These are phyloP conservation scores for Diplodus puntazzo DNA, from an alignment of 2,797 vertebrate genomes.

Conservation along the genomic window DNA sequence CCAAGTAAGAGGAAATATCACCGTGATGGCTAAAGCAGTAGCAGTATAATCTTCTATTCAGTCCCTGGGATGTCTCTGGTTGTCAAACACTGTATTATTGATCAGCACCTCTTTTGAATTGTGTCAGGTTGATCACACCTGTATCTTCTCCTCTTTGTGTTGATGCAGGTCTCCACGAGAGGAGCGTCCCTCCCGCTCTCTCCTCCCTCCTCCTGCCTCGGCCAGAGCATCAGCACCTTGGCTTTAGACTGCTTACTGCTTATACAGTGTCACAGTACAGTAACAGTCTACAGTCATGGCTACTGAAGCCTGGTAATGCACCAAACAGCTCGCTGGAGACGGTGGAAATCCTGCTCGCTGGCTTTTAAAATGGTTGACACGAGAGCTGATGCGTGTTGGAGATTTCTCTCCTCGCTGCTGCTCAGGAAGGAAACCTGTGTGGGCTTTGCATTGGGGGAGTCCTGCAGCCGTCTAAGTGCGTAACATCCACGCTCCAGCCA, in stretches of 20 bases:
- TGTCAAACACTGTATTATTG: constrained; percentile 23
- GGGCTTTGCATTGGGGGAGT: constrained; percentile 81
- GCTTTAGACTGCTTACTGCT: constrained; percentile 99
- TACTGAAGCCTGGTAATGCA: constrained; percentile 93
- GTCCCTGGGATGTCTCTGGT: constrained; percentile 27
- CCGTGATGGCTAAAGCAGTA: not conserved
- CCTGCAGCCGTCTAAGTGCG: constrained; percentile 69
- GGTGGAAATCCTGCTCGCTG: not conserved
- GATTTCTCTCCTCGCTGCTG: constrained; percentile 30
- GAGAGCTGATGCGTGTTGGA: constrained; percentile 19
- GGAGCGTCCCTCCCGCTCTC: constrained; percentile 27
- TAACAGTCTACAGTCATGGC: constrained; percentile 99
- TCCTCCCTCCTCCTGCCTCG: constrained; percentile 23
- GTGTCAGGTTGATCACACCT: constrained; percentile 30
- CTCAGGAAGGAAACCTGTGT: constrained; percentile 73
- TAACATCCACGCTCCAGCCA: constrained; percentile 72
- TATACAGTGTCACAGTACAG: constrained; percentile 91
- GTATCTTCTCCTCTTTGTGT: constrained; percentile 41
- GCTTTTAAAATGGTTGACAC: constrained; percentile 47
- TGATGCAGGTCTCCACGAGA: constrained; percentile 50
- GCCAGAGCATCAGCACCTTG: constrained; percentile 97
- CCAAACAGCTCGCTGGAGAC: constrained; percentile 29
- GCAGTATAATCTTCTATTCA: not conserved
- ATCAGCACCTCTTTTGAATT: constrained; percentile 25
- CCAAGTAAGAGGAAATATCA: not conserved